These are phyloP conservation scores for Antedon mediterranea DNA, from an alignment of 53 echinoderm and acorn worm genomes.

Conservation along the genomic window DNA sequence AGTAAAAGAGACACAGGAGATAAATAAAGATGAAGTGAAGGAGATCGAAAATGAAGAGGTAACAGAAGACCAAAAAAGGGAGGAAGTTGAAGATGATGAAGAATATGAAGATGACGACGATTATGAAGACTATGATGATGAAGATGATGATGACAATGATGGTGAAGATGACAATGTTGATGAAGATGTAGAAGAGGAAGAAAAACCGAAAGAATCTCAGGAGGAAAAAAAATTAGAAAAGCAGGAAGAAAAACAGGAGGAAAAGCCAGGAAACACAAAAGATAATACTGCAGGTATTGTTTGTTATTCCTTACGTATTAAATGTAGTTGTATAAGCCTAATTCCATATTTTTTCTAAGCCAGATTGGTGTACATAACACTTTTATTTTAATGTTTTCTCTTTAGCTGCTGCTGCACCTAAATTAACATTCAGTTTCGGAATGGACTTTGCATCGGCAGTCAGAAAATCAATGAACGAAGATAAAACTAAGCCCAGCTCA, in stretches of 20 bases:
- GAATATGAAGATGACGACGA: background rate
- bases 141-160: background rate
- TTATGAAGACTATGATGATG: background rate
- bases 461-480: background rate
- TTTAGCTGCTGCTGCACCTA: background rate
- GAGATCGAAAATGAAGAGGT: background rate
- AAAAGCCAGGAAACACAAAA: slow-evolving; percentile 16
- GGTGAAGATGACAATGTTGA: background rate
- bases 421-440: background rate
- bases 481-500: too few species aligned
- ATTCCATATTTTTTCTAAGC: too few species aligned
- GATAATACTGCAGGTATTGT: slow-evolving; percentile 18
- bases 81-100: background rate
- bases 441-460: background rate
- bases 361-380: too few species aligned
- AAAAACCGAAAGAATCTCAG: background rate
- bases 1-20: background rate
- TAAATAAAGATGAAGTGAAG: background rate
- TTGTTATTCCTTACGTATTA: too few species aligned
- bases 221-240: background rate
- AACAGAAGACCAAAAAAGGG: background rate
- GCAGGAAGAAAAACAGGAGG: slow-evolving; percentile 16
- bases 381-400: too few species aligned
- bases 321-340: too few species aligned
- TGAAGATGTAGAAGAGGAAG: slow-evolving; percentile 6